Conservation (phyloP, 1,140 invertebrate genomes). For the Andrena cerasifolii region DNA sequence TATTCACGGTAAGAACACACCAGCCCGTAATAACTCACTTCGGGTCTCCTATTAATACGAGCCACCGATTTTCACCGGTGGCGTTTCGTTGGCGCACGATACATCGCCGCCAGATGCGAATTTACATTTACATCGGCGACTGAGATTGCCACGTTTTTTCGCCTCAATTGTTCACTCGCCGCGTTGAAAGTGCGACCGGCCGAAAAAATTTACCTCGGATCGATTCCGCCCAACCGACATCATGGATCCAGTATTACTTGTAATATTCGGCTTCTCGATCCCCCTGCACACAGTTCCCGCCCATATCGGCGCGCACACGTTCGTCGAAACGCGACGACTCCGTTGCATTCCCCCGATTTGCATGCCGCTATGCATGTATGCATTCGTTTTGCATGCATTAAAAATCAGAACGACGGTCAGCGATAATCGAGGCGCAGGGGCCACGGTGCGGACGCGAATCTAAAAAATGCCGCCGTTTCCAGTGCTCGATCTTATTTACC, state of each 20-base stretch:
- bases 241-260: too few species aligned
- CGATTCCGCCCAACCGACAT: too few species aligned
- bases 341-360: conserved; percentile 28
- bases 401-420: conserved; percentile 38
- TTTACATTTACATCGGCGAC: conserved; percentile 28
- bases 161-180: too few species aligned
- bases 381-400: conserved; percentile 55
- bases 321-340: not conserved
- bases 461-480: not conserved
- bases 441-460: conserved; percentile 30
- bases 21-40: conserved; percentile 9
- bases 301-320: not conserved
- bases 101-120: conserved; percentile 29
- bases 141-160: not conserved
- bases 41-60: conserved; percentile 19
- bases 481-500: not conserved
- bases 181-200: not conserved
- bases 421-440: conserved; percentile 24
- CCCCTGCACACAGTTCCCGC: too few species aligned
- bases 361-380: conserved; percentile 45
- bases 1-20: not conserved
- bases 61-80: conserved; percentile 22
- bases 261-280: conserved; percentile 19
- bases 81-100: conserved; percentile 35
- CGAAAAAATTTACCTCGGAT: too few species aligned